Percentiles rank a stretch among this genome's conserved stretches.
phyloP scores from a whole-genome alignment of 1,140 invertebrate genomes.

The Drosophila santomea region DNA sequence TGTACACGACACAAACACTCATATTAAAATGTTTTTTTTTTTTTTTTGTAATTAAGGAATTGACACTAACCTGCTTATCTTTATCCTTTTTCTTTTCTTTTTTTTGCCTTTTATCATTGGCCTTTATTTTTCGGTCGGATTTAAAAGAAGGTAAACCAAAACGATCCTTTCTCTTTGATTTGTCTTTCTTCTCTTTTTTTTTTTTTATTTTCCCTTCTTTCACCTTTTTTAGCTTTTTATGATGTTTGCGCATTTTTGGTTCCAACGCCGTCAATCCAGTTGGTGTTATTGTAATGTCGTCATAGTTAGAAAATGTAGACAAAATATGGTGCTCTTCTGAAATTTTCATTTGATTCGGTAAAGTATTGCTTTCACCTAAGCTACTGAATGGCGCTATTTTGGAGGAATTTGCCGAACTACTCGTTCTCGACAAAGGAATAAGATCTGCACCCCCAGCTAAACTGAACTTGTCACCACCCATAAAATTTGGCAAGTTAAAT shows the following conservation, averaged over 20 bases:
- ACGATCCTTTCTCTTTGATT: slow-evolving; percentile 87
- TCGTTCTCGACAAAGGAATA: slow-evolving; percentile 64
- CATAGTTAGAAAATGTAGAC: slow-evolving; percentile 39
- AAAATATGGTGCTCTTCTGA: slow-evolving; percentile 33
- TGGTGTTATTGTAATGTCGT: slow-evolving; percentile 71
- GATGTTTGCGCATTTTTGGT: slow-evolving; percentile 87
- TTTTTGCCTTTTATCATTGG: slow-evolving; percentile 86
- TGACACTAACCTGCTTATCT: slow-evolving; percentile 33
- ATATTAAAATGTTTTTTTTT: background rate
- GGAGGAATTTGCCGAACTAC: slow-evolving; percentile 53
- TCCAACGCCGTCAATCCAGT: slow-evolving; percentile 28
- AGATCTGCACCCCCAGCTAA: slow-evolving; percentile 78
- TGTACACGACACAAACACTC: background rate
- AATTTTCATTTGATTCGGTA: background rate
- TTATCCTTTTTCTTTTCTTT: slow-evolving; percentile 87
- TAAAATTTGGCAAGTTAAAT: slow-evolving; percentile 57
- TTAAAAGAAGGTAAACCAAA: slow-evolving; percentile 40
- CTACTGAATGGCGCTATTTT: slow-evolving; percentile 51
- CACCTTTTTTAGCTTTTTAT: slow-evolving; percentile 90
- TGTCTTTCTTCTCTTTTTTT: slow-evolving; percentile 92
- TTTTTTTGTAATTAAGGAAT: background rate
- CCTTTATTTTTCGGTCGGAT: slow-evolving; percentile 85
- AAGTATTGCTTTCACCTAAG: slow-evolving; percentile 22
- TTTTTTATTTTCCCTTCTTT: slow-evolving; percentile 90
- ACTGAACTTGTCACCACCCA: slow-evolving; percentile 67